Conservation (phyloP, 1,140 invertebrate species). For the Propsilocerus akamusi region DNA sequence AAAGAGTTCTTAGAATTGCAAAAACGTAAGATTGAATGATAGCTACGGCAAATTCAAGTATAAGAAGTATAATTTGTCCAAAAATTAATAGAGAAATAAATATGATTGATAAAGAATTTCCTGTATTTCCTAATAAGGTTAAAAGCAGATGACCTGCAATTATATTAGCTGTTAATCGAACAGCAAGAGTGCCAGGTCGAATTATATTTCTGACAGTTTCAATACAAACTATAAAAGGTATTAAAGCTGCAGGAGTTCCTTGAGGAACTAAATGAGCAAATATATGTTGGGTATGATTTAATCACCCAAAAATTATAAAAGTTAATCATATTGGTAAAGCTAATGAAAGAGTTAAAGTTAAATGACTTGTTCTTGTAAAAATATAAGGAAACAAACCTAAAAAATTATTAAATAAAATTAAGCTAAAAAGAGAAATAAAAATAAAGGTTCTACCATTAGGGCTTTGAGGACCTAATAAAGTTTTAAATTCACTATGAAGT, state of each 20-base stretch:
- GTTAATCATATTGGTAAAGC: slow-evolving; percentile 35
- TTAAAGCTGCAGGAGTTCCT: slow-evolving; percentile 31
- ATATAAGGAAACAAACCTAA: slow-evolving; percentile 44
- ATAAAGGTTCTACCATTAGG: slow-evolving; percentile 26
- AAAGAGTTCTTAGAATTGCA: slow-evolving; percentile 27
- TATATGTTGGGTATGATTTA: slow-evolving; percentile 32
- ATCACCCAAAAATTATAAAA: slow-evolving; percentile 36
- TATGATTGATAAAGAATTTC: slow-evolving; percentile 14
- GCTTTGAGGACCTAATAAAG: slow-evolving; percentile 21
- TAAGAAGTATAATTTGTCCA: slow-evolving; percentile 29
- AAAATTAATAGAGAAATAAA: slow-evolving; percentile 24
- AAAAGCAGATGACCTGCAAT: slow-evolving; percentile 37
- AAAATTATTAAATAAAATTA: slow-evolving; percentile 40
- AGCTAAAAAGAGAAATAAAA: slow-evolving; percentile 31
- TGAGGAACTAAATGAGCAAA: slow-evolving; percentile 38
- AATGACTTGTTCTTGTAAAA: slow-evolving; percentile 39
- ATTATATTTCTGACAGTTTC: slow-evolving; percentile 39
- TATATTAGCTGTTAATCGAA: slow-evolving; percentile 46
- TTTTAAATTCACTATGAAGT: slow-evolving; percentile 31
- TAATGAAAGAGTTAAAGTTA: slow-evolving; percentile 31
- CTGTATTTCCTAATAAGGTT: slow-evolving; percentile 30
- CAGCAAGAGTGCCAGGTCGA: slow-evolving; percentile 37
- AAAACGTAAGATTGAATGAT: slow-evolving; percentile 37
- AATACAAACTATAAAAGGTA: slow-evolving; percentile 35
- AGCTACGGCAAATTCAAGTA: slow-evolving; percentile 28